Conservation (phyloP, 2,113 vertebrate genomes). For the Syngnathus floridae region DNA sequence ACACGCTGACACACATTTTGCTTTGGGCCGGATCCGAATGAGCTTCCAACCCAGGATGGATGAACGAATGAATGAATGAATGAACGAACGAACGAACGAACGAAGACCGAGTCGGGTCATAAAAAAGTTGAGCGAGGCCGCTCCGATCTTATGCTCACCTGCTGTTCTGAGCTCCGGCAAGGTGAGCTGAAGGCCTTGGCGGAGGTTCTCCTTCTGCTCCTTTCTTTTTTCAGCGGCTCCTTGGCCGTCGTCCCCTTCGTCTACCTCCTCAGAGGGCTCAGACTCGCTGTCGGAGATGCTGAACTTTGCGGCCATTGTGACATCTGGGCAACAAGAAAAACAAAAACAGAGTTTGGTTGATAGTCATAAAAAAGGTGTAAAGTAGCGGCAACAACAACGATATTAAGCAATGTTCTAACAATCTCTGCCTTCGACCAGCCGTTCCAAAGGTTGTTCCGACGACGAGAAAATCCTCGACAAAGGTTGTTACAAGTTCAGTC, state of each 20-base stretch:
- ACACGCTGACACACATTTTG: no score
- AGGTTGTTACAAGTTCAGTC: not conserved
- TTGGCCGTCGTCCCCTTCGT: constrained; percentile 28
- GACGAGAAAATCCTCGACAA: not conserved
- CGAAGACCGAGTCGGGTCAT: no score
- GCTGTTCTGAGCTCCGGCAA: constrained; percentile 29
- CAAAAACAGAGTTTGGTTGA: not conserved
- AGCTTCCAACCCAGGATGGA: no score
- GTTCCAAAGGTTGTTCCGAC: constrained; percentile 44
- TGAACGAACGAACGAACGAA: no score
- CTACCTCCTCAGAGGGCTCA: constrained; percentile 63
- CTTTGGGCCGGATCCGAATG: no score
- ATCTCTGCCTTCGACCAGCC: constrained; percentile 1
- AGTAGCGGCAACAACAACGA: not conserved
- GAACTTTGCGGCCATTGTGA: constrained; percentile 66
- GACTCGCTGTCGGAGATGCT: constrained; percentile 69
- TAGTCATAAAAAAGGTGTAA: not conserved
- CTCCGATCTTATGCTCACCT: constrained; percentile 36
- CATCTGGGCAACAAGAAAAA: constrained; percentile 44
- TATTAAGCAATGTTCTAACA: not conserved
- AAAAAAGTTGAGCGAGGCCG: not conserved
- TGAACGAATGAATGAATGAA: no score
- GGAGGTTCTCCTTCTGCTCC: not conserved
- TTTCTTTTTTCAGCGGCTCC: not conserved
- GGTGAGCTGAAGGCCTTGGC: constrained; percentile 7